Percentiles rank a stretch among this genome's conserved stretches.
Conservation (phyloP, 2,888 invertebrate genomes). For the Hydropsyche betteni region DNA sequence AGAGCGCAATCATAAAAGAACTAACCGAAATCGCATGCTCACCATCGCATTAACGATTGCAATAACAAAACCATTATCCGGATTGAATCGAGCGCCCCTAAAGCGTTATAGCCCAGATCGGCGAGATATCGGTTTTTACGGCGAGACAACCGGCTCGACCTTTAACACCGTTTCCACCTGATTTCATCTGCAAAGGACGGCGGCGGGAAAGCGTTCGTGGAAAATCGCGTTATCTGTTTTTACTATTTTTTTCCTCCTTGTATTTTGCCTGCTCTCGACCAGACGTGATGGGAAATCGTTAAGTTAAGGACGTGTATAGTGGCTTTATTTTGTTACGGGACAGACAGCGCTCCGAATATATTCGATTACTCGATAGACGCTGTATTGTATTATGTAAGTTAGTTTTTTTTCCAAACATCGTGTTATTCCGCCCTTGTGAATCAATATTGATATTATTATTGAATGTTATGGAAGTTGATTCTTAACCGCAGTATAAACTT, state of each 20-base stretch:
- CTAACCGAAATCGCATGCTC: too few species aligned
- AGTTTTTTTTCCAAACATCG: too few species aligned
- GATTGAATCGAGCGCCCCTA: not conserved
- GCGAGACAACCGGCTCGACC: constrained; percentile 9
- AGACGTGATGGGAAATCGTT: constrained; percentile 25
- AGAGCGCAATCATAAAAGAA: too few species aligned
- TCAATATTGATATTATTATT: too few species aligned
- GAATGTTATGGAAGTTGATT: too few species aligned
- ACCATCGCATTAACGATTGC: too few species aligned
- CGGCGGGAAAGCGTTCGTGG: not conserved
- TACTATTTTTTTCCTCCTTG: not conserved
- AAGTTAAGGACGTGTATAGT: constrained; percentile 7
- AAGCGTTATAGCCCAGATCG: not conserved
- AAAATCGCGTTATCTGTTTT: constrained; percentile 22
- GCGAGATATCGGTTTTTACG: constrained; percentile 1
- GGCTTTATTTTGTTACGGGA: not conserved
- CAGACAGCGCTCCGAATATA: constrained; percentile 16
- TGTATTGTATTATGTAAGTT: too few species aligned
- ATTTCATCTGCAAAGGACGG: constrained; percentile 19
- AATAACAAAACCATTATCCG: not conserved
- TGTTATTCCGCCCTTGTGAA: too few species aligned
- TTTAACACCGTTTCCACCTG: constrained; percentile 16
- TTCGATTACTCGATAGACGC: constrained; percentile 4
- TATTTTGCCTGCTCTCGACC: not conserved
- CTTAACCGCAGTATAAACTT: too few species aligned